A percentile compares a stretch with the other conserved stretches of the same genome.
Conservation (phyloP, 2,113 vertebrate genomes). For the Beaufortia kweichowensis region DNA sequence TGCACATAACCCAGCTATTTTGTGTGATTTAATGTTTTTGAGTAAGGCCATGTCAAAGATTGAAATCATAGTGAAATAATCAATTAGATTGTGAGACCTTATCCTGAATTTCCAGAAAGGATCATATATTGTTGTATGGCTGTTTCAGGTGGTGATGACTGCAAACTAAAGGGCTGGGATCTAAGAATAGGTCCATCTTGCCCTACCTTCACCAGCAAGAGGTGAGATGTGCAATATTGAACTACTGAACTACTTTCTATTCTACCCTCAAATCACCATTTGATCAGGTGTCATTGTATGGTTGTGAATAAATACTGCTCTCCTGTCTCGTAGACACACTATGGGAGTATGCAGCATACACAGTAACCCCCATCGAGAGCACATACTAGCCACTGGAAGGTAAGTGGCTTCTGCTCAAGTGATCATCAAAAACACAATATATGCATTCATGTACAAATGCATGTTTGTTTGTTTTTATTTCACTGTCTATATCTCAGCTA, state of each 20-base stretch:
- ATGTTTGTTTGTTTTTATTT: background rate
- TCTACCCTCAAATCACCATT: background rate
- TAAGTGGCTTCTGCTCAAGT: conserved; percentile 54
- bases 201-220: conserved; percentile 81
- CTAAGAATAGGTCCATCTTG: conserved; percentile 67
- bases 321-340: conserved; percentile 77
- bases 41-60: too few species aligned
- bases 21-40: too few species aligned
- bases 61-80: too few species aligned
- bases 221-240: conserved; percentile 63
- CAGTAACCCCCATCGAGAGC: conserved; percentile 83
- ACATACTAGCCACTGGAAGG: conserved; percentile 92
- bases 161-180: conserved; percentile 91
- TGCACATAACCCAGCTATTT: too few species aligned
- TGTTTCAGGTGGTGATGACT: conserved; percentile 89
- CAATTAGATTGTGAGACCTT: too few species aligned
- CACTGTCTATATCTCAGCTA: conserved; percentile 87
- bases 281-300: background rate
- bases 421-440: background rate
- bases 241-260: background rate
- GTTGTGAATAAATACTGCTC: background rate
- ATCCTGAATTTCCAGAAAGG: too few species aligned
- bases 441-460: background rate
- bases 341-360: conserved; percentile 97
- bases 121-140: background rate